phyloP scores from a whole-genome alignment of 2,113 vertebrate species.

The Kryptolebias marmoratus region DNA sequence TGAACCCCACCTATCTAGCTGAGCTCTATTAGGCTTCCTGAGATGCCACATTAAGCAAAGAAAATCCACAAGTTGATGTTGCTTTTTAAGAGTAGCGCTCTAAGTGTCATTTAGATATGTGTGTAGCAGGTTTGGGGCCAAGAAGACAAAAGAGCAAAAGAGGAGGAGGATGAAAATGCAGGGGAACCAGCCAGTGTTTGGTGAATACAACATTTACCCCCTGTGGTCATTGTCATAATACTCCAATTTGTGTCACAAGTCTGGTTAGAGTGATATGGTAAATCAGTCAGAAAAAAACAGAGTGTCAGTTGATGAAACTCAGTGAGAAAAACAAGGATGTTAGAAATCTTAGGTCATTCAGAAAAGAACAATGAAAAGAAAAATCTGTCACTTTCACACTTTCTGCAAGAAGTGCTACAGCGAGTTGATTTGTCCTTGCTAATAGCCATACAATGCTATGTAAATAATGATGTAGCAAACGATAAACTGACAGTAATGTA shows the following conservation, averaged over 20 bases:
- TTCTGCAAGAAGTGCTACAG: too few relatives aligned
- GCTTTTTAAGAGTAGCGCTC: slow-evolving; percentile 70
- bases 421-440: too few relatives aligned
- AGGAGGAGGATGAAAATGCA: slow-evolving; percentile 39
- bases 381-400: too few relatives aligned
- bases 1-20: slow-evolving; percentile 65
- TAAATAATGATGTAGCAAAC: too few relatives aligned
- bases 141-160: slow-evolving; percentile 44
- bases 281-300: slow-evolving; percentile 75
- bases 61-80: slow-evolving; percentile 79
- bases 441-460: too few relatives aligned
- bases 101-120: slow-evolving; percentile 81
- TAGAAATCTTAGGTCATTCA: not conserved
- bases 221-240: slow-evolving; percentile 81
- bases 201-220: slow-evolving; percentile 78
- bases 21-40: slow-evolving; percentile 58
- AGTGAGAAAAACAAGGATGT: slow-evolving; percentile 46
- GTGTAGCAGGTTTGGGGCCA: slow-evolving; percentile 78
- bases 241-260: slow-evolving; percentile 83
- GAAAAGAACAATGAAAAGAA: too few relatives aligned
- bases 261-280: slow-evolving; percentile 79
- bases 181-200: slow-evolving; percentile 64
- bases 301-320: slow-evolving; percentile 66
- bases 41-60: slow-evolving; percentile 81
- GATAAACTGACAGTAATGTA: too few relatives aligned